phyloP scores from a whole-genome alignment of 2,797 vertebrate species.

The Malacoraja senta region DNA sequence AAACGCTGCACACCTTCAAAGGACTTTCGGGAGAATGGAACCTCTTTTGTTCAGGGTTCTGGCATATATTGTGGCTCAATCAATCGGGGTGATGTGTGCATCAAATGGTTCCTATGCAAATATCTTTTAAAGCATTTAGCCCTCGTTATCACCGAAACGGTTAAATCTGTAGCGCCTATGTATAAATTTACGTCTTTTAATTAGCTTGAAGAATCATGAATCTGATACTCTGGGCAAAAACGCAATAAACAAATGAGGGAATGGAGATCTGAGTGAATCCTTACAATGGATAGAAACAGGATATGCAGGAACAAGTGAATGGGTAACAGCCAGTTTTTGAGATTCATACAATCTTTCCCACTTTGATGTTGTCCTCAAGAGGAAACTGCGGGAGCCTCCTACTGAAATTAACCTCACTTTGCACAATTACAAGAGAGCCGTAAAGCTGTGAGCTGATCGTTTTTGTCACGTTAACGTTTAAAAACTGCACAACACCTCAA shows the following conservation, averaged over 20 bases:
- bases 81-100: slow-evolving; percentile 21
- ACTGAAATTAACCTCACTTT: neutral
- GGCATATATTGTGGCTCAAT: slow-evolving; percentile 19
- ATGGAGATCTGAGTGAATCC: neutral
- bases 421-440: neutral
- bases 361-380: neutral
- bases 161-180: neutral
- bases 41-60: slow-evolving; percentile 23
- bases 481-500: neutral
- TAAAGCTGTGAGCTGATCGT: neutral
- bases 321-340: neutral
- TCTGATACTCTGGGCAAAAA: neutral
- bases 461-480: neutral
- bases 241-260: neutral
- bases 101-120: slow-evolving; percentile 3
- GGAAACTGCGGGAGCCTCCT: neutral
- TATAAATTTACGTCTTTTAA: slow-evolving; percentile 2
- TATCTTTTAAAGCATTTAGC: slow-evolving; percentile 17
- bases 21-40: neutral
- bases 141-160: slow-evolving; percentile 17
- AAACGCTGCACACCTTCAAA: slow-evolving; percentile 28
- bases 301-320: neutral
- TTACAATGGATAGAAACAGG: neutral
- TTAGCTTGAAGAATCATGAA: neutral
- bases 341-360: neutral